phyloP scores from a whole-genome alignment of 2,797 vertebrate genomes.

The Hylomyscus alleni region DNA sequence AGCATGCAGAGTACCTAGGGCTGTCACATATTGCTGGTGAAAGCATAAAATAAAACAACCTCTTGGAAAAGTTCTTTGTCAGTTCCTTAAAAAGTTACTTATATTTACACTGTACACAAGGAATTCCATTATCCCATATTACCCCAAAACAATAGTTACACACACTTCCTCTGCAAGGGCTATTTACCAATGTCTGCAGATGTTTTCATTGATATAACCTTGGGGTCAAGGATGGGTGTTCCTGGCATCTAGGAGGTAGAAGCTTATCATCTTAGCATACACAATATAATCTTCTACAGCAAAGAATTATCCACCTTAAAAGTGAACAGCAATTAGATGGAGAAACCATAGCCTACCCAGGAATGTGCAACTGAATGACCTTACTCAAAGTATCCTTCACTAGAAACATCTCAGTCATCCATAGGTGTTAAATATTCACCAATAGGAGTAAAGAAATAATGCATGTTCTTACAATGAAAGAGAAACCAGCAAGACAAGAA shows the following conservation, averaged over 20 bases:
- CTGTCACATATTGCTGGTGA: background rate
- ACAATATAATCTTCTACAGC: background rate
- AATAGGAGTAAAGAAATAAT: conserved; percentile 11
- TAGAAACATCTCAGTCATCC: conserved; percentile 15
- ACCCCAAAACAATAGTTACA: background rate
- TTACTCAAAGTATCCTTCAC: background rate
- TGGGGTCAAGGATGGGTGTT: background rate
- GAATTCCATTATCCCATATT: conserved; percentile 17
- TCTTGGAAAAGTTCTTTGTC: conserved; percentile 12
- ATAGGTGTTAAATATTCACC: background rate
- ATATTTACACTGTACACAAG: conserved; percentile 9
- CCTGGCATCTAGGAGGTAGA: background rate
- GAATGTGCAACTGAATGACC: conserved; percentile 20
- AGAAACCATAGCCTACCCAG: background rate
- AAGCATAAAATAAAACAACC: background rate
- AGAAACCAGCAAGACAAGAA: background rate
- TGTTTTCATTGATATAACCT: background rate
- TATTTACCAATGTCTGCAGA: background rate
- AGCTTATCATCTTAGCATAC: background rate
- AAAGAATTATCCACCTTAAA: background rate
- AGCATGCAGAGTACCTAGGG: background rate
- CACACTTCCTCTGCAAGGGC: background rate
- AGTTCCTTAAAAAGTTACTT: conserved; percentile 1
- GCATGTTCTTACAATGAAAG: background rate
- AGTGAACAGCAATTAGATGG: background rate